These are phyloP conservation scores for Neoscelio sp. DNA, from an alignment of 2,888 invertebrate species.

Conservation along the genomic window DNA sequence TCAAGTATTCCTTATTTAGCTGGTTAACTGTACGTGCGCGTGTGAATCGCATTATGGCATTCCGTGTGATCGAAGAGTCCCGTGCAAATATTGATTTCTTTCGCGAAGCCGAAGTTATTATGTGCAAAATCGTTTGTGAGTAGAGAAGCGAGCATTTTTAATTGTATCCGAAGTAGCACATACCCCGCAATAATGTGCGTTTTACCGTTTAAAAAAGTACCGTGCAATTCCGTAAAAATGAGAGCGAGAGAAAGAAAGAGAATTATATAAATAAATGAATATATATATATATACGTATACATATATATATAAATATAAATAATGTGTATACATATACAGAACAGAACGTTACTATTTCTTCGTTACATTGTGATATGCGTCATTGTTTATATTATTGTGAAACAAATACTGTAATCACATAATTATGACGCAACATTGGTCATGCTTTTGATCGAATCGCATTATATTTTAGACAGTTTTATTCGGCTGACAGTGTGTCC, in stretches of 20 bases:
- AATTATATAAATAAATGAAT: constrained; percentile 39
- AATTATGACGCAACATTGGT: constrained; percentile 2
- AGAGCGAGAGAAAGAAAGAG: constrained; percentile 42
- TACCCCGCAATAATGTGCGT: constrained; percentile 47
- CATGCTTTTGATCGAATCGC: constrained; percentile 10
- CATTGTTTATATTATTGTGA: constrained; percentile 53
- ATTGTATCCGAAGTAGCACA: constrained; percentile 33
- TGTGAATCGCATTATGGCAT: constrained; percentile 18
- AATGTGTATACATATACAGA: constrained; percentile 53
- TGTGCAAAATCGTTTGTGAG: constrained; percentile 10
- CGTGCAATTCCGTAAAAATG: constrained; percentile 60
- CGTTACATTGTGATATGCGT: constrained; percentile 57
- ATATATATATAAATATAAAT: constrained; percentile 40
- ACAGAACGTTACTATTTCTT: constrained; percentile 59
- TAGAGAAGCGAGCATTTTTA: constrained; percentile 12
- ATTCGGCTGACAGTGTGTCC: background rate
- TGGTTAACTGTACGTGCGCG: constrained; percentile 33
- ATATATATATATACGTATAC: constrained; percentile 37
- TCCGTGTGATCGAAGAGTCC: constrained; percentile 23
- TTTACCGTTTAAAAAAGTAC: constrained; percentile 24
- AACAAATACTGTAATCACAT: constrained; percentile 25
- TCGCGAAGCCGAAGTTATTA: constrained; percentile 25
- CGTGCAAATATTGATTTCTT: constrained; percentile 14
- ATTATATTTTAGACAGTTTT: constrained; percentile 10
- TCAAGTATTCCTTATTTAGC: constrained; percentile 44